Evolutionary conservation across 2,797 vertebrate genomes (phyloP).

Genomic region (Pipistrellus nathusii): DNA sequence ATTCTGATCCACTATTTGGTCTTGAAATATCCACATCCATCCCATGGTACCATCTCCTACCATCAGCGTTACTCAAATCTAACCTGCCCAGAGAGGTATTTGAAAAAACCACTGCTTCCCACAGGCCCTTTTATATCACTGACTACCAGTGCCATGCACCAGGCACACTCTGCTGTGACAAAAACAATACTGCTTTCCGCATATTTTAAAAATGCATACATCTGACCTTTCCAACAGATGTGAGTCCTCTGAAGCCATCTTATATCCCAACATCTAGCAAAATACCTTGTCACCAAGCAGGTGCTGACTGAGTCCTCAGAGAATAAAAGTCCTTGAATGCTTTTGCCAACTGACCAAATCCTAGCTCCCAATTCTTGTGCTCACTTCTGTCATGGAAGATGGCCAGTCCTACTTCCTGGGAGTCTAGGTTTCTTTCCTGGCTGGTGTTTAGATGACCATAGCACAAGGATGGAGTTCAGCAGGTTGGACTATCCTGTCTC

Average conservation of each 20-base stretch:
- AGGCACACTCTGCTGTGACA: not conserved
- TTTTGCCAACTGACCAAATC: not conserved
- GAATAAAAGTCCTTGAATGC: not conserved
- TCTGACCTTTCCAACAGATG: not conserved
- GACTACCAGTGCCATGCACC: not conserved
- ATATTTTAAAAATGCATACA: not conserved
- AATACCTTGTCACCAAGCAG: not conserved
- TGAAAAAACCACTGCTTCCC: not conserved
- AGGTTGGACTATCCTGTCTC: conserved; percentile 73
- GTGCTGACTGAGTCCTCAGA: not conserved
- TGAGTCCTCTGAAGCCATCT: not conserved
- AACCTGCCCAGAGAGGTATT: not conserved
- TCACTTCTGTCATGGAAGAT: not conserved
- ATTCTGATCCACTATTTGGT: not conserved
- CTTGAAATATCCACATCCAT: not conserved
- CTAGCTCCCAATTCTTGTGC: not conserved
- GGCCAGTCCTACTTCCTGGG: not conserved
- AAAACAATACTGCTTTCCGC: not conserved
- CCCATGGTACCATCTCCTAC: not conserved
- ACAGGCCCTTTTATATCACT: not conserved
- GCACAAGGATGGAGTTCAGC: conserved; percentile 68
- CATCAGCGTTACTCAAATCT: not conserved
- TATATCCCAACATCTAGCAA: not conserved
- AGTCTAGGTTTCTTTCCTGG: conserved; percentile 5
- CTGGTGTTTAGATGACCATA: conserved; percentile 81